Percentiles rank a stretch among this genome's conserved stretches.
These are phyloP conservation scores for Notoglanidium macrostoma DNA, from an alignment of 2,797 vertebrate species.

Conservation along the genomic window DNA sequence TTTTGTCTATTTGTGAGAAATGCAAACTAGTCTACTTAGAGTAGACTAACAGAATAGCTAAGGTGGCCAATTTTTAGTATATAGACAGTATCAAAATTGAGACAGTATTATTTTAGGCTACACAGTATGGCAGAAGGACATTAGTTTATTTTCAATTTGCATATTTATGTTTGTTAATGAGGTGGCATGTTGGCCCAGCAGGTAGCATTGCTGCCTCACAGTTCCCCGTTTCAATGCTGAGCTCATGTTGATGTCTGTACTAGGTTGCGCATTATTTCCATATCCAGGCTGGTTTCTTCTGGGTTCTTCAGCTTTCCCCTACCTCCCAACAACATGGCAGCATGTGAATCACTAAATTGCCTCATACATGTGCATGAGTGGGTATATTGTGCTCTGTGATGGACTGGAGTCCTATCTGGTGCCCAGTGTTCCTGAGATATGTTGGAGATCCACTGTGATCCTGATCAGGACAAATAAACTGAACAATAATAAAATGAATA, in stretches of 20 bases:
- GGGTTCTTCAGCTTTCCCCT: neutral
- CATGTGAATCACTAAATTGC: neutral
- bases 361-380: neutral
- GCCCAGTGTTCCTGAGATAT: neutral
- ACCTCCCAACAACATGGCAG: neutral
- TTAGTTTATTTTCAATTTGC: neutral
- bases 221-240: neutral
- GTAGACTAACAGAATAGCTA: neutral
- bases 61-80: neutral
- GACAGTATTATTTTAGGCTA: neutral
- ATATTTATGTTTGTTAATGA: constrained; percentile 62
- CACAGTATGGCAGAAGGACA: neutral
- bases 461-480: neutral
- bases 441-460: neutral
- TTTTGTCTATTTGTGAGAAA: neutral
- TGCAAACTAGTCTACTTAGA: neutral
- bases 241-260: neutral
- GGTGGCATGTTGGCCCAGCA: neutral
- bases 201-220: neutral
- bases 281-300: neutral
- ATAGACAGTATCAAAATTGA: neutral
- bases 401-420: neutral
- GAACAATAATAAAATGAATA: neutral
- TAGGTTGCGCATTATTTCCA: neutral
- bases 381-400: neutral